A percentile compares a stretch with the other conserved stretches of the same genome.
Evolutionary conservation across 92 coral and sea anemone genomes (phyloP).

Genomic region (Blastomussa wellsi): DNA sequence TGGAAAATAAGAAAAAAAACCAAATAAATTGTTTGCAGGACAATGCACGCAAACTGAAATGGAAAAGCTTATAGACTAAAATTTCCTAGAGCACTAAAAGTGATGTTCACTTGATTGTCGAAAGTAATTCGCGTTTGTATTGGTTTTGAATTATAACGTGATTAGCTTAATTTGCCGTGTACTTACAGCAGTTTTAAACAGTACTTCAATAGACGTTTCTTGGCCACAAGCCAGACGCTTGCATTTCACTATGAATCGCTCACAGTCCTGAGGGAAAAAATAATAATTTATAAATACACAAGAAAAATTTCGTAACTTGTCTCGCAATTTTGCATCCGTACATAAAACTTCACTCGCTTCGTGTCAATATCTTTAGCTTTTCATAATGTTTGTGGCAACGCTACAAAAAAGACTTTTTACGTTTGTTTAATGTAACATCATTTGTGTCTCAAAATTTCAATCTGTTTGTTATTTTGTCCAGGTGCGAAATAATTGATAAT

Average conservation of each 20-base stretch:
- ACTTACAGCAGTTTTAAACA: constrained; percentile 63
- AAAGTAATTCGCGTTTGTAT: not conserved
- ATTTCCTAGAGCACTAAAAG: too few species aligned
- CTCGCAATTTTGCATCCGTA: too few species aligned
- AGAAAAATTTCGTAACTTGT: too few species aligned
- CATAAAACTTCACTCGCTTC: too few species aligned
- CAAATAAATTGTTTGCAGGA: not conserved
- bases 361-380: too few species aligned
- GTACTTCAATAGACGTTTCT: constrained; percentile 70
- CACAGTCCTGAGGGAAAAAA: constrained; percentile 71
- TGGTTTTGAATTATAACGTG: too few species aligned
- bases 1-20: not conserved
- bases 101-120: too few species aligned
- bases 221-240: constrained; percentile 55
- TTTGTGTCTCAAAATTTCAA: too few species aligned
- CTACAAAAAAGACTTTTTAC: too few species aligned
- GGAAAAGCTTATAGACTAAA: not conserved
- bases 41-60: not conserved
- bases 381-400: too few species aligned
- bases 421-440: too few species aligned
- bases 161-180: not conserved
- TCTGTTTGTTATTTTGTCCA: not conserved
- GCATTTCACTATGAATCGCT: constrained; percentile 73
- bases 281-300: not conserved
- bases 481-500: not conserved